Conservation (phyloP, 2,797 vertebrate genomes). For the Heliangelus exortis region DNA sequence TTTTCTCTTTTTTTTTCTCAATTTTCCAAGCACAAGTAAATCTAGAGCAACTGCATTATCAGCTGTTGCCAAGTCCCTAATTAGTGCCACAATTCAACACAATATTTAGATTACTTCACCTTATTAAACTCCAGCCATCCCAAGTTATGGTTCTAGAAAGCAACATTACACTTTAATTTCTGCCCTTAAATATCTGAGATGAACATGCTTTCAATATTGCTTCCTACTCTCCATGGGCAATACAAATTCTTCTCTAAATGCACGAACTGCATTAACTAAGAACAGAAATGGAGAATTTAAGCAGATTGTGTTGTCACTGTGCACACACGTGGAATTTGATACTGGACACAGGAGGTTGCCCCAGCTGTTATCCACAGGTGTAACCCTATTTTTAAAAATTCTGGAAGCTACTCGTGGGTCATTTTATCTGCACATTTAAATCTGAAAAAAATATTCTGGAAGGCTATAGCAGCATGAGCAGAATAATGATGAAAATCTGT, state of each 20-base stretch:
- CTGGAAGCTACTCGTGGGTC: not conserved
- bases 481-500: not conserved
- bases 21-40: not conserved
- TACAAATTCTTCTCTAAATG: rapidly evolving
- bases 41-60: not conserved
- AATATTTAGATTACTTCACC: not conserved
- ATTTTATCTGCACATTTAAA: not conserved
- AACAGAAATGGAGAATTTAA: not conserved
- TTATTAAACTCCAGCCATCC: not conserved
- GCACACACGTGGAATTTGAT: not conserved
- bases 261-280: not conserved
- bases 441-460: not conserved
- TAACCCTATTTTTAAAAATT: not conserved
- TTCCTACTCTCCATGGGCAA: not conserved
- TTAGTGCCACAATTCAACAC: not conserved
- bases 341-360: not conserved
- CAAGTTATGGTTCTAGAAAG: not conserved
- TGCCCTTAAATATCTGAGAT: not conserved
- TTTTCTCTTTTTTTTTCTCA: not conserved
- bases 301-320: not conserved
- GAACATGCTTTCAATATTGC: not conserved
- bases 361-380: not conserved
- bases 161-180: not conserved
- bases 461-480: not conserved
- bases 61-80: not conserved